Conservation (phyloP, 2,888 invertebrate species). For the Harmothoe impar region DNA sequence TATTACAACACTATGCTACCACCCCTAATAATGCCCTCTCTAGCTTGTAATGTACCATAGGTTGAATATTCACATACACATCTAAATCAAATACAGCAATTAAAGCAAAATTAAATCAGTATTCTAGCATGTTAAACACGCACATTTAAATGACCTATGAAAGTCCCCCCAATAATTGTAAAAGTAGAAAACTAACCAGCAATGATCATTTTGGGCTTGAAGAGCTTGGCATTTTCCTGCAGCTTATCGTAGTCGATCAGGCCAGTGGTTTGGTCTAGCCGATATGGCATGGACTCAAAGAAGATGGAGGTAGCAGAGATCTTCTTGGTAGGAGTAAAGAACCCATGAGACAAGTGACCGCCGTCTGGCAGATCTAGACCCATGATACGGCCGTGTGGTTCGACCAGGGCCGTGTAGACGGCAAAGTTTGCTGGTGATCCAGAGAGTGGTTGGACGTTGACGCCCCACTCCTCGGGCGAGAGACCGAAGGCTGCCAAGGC, state of each 20-base stretch:
- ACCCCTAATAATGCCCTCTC: no score
- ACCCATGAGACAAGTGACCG: slow-evolving; percentile 90
- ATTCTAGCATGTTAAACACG: no score
- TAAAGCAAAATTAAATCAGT: no score
- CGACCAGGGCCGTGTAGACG: slow-evolving; percentile 92
- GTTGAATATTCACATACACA: no score
- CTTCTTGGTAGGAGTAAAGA: slow-evolving; percentile 95
- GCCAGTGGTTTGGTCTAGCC: slow-evolving; percentile 90
- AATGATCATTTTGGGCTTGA: slow-evolving; percentile 96
- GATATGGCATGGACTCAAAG: slow-evolving; percentile 99
- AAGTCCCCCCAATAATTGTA: no score
- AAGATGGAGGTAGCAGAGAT: slow-evolving; percentile 98
- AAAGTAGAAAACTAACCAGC: slow-evolving; percentile 89
- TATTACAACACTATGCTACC: no score
- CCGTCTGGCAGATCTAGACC: slow-evolving; percentile 96
- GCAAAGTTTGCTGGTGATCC: slow-evolving; percentile 99
- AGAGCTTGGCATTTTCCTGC: slow-evolving; percentile 91
- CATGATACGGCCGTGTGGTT: slow-evolving; percentile 98
- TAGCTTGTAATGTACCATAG: no score
- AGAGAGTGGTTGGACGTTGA: slow-evolving; percentile 92
- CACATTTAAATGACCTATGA: no score
- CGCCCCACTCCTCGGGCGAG: slow-evolving; percentile 92
- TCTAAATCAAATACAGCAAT: no score
- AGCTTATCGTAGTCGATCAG: slow-evolving; percentile 96
- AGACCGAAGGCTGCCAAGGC: slow-evolving; percentile 92